phyloP scores from a whole-genome alignment of 2,797 vertebrate genomes.

The Ctenochaetus hawaiiensis region DNA sequence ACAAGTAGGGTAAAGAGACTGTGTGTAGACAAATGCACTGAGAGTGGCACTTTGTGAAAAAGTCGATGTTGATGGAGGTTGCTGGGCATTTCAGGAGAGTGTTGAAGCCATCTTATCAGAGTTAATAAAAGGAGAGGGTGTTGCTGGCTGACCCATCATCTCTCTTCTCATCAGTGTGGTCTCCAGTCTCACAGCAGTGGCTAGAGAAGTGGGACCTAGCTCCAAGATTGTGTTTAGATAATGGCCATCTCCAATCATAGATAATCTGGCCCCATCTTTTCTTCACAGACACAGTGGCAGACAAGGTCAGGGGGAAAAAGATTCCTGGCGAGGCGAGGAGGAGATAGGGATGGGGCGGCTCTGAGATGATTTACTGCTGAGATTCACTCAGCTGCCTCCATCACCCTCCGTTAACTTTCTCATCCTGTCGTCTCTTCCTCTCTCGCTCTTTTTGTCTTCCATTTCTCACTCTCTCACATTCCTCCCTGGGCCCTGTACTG shows the following conservation, averaged over 20 bases:
- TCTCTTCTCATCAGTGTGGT: conserved; percentile 81
- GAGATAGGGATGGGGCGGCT: conserved; percentile 80
- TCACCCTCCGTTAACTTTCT: conserved; percentile 86
- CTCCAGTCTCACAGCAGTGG: conserved; percentile 74
- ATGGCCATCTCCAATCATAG: conserved; percentile 89
- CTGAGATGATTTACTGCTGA: conserved; percentile 86
- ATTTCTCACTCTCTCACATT: conserved; percentile 69
- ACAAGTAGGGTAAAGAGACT: conserved; percentile 53
- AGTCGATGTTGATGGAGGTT: conserved; percentile 75
- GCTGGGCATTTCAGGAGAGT: conserved; percentile 64
- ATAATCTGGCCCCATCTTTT: conserved; percentile 89
- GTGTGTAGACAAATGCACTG: conserved; percentile 62
- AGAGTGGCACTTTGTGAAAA: conserved; percentile 72
- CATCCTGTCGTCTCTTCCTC: conserved; percentile 78
- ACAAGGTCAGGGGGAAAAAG: conserved; percentile 87
- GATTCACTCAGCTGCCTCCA: conserved; percentile 86
- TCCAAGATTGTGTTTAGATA: conserved; percentile 90
- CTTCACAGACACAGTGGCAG: conserved; percentile 84
- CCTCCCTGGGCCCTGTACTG: conserved; percentile 69
- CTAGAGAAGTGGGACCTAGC: conserved; percentile 76
- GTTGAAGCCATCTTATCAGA: conserved; percentile 81
- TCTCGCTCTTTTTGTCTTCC: conserved; percentile 73
- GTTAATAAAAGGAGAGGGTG: conserved; percentile 83
- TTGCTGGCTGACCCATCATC: conserved; percentile 79
- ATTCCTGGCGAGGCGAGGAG: conserved; percentile 77